Conservation (phyloP, 2,888 invertebrate species). For the Drosophila picticornis region DNA sequence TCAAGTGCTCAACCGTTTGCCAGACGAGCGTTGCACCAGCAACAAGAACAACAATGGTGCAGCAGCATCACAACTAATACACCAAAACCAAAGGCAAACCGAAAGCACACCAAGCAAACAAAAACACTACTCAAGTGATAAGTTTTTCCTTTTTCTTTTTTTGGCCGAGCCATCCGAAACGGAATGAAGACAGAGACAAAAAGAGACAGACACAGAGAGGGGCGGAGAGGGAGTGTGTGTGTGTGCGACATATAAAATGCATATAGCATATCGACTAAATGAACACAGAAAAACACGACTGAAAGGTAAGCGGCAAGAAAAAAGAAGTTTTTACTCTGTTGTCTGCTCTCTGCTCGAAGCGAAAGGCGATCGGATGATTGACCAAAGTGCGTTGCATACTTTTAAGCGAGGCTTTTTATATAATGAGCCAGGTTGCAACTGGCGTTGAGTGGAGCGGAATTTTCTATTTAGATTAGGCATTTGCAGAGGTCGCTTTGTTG, state of each 20-base stretch:
- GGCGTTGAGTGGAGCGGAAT: not conserved
- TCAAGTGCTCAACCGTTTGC: conserved; percentile 70
- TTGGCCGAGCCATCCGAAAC: conserved; percentile 13
- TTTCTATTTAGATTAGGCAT: not conserved
- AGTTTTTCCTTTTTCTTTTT: conserved; percentile 64
- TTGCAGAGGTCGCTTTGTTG: not conserved
- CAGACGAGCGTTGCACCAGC: conserved; percentile 40
- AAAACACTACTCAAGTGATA: conserved; percentile 67
- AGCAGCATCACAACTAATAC: conserved; percentile 47
- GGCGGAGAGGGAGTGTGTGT: not conserved
- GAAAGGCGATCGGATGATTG: not conserved
- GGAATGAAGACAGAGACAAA: conserved; percentile 13
- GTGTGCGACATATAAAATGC: conserved; percentile 27
- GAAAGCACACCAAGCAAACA: conserved; percentile 46
- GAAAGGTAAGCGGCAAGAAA: conserved; percentile 37
- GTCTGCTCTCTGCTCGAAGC: not conserved
- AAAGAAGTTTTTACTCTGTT: conserved; percentile 7
- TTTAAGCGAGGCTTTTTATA: not conserved
- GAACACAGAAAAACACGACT: conserved; percentile 40
- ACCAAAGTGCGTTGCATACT: conserved; percentile 1
- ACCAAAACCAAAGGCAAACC: conserved; percentile 32
- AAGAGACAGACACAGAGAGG: too few relatives aligned
- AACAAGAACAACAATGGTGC: conserved; percentile 30
- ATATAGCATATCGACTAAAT: conserved; percentile 28
- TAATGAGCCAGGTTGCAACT: not conserved